Evolutionary conservation across 2,113 vertebrate genomes (phyloP).

Genomic region (Elanoides forficatus): DNA sequence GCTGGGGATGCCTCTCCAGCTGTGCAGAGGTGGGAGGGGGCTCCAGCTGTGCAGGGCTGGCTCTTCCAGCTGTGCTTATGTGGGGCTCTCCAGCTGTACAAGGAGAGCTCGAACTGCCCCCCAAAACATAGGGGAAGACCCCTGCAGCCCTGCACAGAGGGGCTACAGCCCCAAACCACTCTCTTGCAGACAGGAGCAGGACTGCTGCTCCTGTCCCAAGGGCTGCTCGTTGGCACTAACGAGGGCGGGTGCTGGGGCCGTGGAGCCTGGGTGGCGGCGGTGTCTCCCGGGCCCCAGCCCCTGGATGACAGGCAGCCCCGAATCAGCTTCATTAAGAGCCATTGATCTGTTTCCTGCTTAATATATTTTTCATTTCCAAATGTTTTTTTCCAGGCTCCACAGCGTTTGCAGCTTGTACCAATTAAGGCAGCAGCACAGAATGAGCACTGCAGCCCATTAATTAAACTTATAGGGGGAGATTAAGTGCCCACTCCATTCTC

Average conservation of each 20-base stretch:
- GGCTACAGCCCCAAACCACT: not conserved
- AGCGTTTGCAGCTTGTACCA: conserved; percentile 68
- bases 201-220: fast-evolving
- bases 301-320: not conserved
- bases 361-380: conserved; percentile 69
- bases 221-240: fast-evolving
- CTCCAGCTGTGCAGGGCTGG: not conserved
- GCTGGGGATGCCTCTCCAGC: not conserved
- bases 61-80: not conserved
- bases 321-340: conserved; percentile 62
- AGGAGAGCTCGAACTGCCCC: not conserved
- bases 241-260: fast-evolving
- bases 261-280: not conserved
- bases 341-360: conserved; percentile 68
- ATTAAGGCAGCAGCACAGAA: conserved; percentile 66
- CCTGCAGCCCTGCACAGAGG: fast-evolving
- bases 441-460: conserved; percentile 67
- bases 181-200: fast-evolving
- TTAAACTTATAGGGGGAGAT: conserved; percentile 63
- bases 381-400: conserved; percentile 64
- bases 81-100: not conserved
- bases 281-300: not conserved
- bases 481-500: conserved; percentile 61
- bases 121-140: not conserved
- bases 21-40: not conserved